Conservation (phyloP, 2,797 vertebrate species). For the Bryconaethiops microstoma region DNA sequence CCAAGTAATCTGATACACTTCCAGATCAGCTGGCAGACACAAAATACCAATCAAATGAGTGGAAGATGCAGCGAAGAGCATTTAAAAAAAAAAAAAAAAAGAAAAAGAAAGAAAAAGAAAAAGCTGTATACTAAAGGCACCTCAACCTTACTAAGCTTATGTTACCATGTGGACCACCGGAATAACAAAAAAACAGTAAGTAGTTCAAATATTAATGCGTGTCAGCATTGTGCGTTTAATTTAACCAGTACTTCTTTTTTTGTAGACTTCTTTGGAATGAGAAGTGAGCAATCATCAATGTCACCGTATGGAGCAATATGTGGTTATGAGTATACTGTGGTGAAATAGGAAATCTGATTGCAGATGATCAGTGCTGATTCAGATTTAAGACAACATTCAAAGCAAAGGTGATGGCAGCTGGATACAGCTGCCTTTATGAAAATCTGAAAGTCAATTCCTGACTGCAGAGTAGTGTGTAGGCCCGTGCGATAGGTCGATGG, state of each 20-base stretch:
- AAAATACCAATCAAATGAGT: conserved; percentile 1
- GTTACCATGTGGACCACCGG: not conserved
- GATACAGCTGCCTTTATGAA: not conserved
- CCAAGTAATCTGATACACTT: not conserved
- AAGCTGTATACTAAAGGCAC: not conserved
- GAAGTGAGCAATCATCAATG: too few relatives aligned
- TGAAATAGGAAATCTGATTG: not conserved
- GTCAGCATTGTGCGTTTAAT: not conserved
- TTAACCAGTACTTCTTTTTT: not conserved
- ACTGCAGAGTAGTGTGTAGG: not conserved
- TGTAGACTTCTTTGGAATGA: too few relatives aligned
- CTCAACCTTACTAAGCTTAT: not conserved
- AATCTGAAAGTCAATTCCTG: not conserved
- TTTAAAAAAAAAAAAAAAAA: too few relatives aligned
- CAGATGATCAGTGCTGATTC: not conserved
- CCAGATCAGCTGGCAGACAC: not conserved
- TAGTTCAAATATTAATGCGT: not conserved
- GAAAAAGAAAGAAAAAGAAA: too few relatives aligned
- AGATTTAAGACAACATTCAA: not conserved
- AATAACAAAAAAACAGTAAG: not conserved
- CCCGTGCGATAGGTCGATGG: too few relatives aligned
- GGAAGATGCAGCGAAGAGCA: not conserved
- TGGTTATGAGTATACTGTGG: too few relatives aligned
- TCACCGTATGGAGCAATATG: too few relatives aligned
- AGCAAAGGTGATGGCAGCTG: not conserved